Conservation (phyloP, 2,797 vertebrate species). For the Discoglossus pictus region DNA sequence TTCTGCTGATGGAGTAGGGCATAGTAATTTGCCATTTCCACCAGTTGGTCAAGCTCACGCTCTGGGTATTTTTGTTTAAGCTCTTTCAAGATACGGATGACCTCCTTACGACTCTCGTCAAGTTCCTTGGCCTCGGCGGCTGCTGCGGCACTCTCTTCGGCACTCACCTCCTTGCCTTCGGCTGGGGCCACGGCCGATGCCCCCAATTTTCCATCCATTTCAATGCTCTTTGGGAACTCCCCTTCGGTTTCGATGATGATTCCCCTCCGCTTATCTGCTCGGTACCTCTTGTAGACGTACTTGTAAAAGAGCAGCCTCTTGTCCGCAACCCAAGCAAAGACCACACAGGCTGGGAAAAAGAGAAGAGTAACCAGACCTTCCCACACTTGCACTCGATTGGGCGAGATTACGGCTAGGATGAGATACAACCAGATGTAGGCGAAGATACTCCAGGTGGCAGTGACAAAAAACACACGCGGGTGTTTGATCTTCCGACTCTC, state of each 20-base stretch:
- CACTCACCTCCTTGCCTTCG: constrained; percentile 47
- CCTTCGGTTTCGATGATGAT: constrained; percentile 93
- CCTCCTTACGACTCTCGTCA: constrained; percentile 85
- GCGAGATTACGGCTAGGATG: constrained; percentile 90
- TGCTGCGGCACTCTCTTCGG: constrained; percentile 51
- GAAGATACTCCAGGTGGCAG: constrained; percentile 91
- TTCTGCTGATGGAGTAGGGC: constrained; percentile 93
- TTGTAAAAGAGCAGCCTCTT: constrained; percentile 92
- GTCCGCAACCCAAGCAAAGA: constrained; percentile 93
- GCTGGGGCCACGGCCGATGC: constrained; percentile 10
- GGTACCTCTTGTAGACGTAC: constrained; percentile 89
- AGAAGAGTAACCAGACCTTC: constrained; percentile 86
- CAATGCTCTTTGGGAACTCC: constrained; percentile 80
- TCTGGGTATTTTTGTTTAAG: constrained; percentile 93
- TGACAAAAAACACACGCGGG: constrained; percentile 90
- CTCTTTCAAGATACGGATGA: constrained; percentile 93
- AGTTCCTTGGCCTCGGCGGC: constrained; percentile 75
- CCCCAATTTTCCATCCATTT: constrained; percentile 84
- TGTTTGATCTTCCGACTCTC: constrained; percentile 90
- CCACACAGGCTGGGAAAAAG: constrained; percentile 91
- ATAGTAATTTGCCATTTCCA: constrained; percentile 87
- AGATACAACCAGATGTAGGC: constrained; percentile 95
- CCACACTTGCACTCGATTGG: constrained; percentile 91
- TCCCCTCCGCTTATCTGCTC: constrained; percentile 88
- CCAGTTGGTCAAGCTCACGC: constrained; percentile 90